Conservation (phyloP, 2,113 vertebrate genomes). For the Macrotus californicus region DNA sequence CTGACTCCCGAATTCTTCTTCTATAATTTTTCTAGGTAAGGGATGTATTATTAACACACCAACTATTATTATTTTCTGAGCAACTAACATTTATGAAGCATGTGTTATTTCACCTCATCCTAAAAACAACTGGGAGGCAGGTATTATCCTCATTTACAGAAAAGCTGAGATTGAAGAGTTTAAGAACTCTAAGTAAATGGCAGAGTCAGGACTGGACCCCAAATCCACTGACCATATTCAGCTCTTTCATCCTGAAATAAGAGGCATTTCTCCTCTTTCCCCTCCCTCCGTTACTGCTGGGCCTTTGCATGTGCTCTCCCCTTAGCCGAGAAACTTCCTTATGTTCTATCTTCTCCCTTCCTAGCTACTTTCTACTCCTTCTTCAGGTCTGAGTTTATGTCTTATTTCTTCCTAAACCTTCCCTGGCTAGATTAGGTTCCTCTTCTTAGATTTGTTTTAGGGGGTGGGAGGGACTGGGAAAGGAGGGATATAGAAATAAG, state of each 20-base stretch:
- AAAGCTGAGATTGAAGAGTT: not conserved
- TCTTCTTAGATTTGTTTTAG: not conserved
- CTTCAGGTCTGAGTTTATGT: not conserved
- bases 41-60: not conserved
- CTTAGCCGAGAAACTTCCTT: not conserved
- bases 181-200: not conserved
- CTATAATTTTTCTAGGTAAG: not conserved
- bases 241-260: not conserved
- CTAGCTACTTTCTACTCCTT: not conserved
- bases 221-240: not conserved
- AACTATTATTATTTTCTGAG: not conserved
- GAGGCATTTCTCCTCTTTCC: not conserved
- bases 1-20: not conserved
- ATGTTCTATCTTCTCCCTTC: not conserved
- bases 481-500: not conserved
- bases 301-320: not conserved
- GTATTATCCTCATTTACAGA: not conserved
- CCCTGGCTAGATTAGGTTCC: not conserved
- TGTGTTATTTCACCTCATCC: not conserved
- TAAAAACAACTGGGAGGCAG: not conserved
- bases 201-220: not conserved
- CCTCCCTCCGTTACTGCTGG: not conserved
- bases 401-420: not conserved
- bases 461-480: not conserved
- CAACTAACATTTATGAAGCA: not conserved